A percentile compares a stretch with the other conserved stretches of the same genome.
These are phyloP conservation scores for Loxodonta africana DNA, from an alignment of 2,113 vertebrate genomes.

Conservation along the genomic window DNA sequence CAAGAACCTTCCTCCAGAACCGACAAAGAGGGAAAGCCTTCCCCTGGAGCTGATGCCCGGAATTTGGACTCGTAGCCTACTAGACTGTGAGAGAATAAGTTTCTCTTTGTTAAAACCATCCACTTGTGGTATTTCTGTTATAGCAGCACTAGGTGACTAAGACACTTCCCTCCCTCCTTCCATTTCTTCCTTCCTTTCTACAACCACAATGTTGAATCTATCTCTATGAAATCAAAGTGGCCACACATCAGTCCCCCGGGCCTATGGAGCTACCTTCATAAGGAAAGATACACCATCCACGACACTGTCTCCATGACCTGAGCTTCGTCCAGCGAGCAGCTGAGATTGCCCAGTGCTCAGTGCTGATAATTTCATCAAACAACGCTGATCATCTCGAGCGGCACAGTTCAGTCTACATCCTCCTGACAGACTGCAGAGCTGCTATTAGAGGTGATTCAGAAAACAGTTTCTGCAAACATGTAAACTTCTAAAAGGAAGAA, in stretches of 20 bases:
- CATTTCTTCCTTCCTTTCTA: not conserved
- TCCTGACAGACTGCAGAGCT: not conserved
- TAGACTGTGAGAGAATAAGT: too few species aligned
- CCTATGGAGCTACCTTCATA: not conserved
- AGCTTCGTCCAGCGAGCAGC: not conserved
- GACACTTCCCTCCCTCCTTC: not conserved
- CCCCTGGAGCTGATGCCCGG: too few species aligned
- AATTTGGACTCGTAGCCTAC: too few species aligned
- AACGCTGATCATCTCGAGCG: not conserved
- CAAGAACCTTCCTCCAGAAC: too few species aligned
- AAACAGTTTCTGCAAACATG: not conserved
- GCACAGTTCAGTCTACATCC: not conserved
- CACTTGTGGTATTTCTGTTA: too few species aligned
- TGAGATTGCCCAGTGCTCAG: not conserved
- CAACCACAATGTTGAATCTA: not conserved
- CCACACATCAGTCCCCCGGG: rapidly evolving
- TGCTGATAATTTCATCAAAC: not conserved
- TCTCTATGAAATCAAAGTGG: not conserved
- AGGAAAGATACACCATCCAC: not conserved
- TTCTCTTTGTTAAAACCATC: too few species aligned
- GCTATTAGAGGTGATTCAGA: not conserved
- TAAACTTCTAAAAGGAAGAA: not conserved
- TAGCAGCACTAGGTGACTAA: too few species aligned
- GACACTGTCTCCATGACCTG: rapidly evolving
- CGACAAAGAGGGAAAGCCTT: too few species aligned